Base-by-base conservation (phyloP, 2,113 vertebrate species). In the Proterorhinus semilunaris region DNA sequence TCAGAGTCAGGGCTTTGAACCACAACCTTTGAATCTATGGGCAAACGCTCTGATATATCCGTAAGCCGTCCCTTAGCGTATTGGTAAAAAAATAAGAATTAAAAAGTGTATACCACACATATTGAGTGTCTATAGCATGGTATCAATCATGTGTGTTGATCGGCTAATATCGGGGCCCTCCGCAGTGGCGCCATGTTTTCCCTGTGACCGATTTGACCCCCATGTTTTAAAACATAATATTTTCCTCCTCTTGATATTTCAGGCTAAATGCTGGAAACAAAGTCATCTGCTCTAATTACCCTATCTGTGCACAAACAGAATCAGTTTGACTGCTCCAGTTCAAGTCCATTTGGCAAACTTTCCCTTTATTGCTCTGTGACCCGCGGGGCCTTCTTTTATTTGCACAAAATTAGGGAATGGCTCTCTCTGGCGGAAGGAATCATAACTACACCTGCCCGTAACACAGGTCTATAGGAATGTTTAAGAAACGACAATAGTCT, bases 351-450 rank as follows among this genome's bases (percentile, higher is more conserved):
- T 5, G 17, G 54, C 10, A 55, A 10, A 55, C 7, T 54, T 54
- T 5, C 8, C 10, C 17, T 27, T 27, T 36, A 57, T 12, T 42
- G 21, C 21, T 7, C 55, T 13, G 55, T 42, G 27, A 58, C 55
- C 55, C 13, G 11, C 13, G 11, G 42, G 58, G 2, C 16, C 27
- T 8, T 44, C 57, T 5, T 42, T 58, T 13, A 21, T 46, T 36
- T 10, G 15, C 36, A 7, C 10, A 36, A 42, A 8, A 75, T 52
- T 47, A 11, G 63, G 45, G 16, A 54, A 0, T 65, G 11, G 75
- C 79, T 16, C 85, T 4, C 77, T 62, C 88, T 87, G 58, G 59
- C 83, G 86, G 85, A 75, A 50, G 21, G 72, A 8, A 0, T 51
- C 6, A 5, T 69, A 80, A 78, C 62, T 63, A 69, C 85, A 83